Evolutionary conservation across 2,888 invertebrate species (phyloP).

Genomic region (Hydrotaea cyrtoneurina): DNA sequence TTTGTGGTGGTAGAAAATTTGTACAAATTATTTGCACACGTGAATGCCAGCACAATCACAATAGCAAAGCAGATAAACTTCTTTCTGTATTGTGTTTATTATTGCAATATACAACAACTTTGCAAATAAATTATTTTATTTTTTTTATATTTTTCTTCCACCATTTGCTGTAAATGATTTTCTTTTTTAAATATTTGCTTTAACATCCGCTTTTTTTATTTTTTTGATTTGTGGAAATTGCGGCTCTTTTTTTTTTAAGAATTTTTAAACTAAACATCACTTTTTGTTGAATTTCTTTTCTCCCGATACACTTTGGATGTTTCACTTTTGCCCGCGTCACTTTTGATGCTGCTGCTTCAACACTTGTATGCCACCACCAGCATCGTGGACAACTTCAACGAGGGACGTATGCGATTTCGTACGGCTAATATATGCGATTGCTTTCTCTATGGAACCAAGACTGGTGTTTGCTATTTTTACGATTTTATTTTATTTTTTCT

Average conservation of each 20-base stretch:
- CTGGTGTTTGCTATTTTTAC: not conserved
- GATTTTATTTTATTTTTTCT: constrained; percentile 7
- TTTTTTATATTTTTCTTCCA: not conserved
- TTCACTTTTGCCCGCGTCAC: not conserved
- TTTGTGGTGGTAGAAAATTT: not conserved
- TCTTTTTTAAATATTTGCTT: not conserved
- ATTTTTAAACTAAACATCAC: constrained; percentile 1
- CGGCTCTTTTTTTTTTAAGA: constrained; percentile 43
- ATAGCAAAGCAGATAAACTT: not conserved
- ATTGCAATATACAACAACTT: not conserved
- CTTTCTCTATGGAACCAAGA: not conserved
- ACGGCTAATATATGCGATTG: not conserved
- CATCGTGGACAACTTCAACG: not conserved
- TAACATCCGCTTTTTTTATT: not conserved
- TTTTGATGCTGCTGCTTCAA: not conserved
- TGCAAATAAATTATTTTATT: not conserved
- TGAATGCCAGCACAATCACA: too few relatives aligned
- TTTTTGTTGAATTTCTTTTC: constrained; percentile 28
- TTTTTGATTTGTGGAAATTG: not conserved
- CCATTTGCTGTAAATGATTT: not conserved
- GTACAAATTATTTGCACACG: constrained; percentile 11
- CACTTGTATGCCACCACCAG: not conserved
- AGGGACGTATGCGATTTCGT: not conserved
- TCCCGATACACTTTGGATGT: not conserved
- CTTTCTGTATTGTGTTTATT: not conserved